Conservation (phyloP, 2,888 invertebrate species). For the Agonopterix subpropinquella region DNA sequence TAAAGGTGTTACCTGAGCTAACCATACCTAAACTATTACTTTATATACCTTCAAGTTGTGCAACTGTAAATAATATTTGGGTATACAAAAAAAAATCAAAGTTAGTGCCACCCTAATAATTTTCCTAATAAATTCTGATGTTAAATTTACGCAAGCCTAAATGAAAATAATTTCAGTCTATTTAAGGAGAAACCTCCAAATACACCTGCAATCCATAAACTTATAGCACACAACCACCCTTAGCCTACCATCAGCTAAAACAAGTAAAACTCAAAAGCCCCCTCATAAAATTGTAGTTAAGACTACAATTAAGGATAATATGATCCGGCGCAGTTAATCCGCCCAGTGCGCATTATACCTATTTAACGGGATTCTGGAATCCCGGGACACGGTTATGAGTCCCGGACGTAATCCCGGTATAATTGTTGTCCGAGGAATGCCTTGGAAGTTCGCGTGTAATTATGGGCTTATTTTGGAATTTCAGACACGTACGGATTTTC, state of each 20-base stretch:
- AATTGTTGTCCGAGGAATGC: constrained; percentile 68
- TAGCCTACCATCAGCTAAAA: neutral
- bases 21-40: too few species aligned
- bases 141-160: too few species aligned
- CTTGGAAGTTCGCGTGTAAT: constrained; percentile 53
- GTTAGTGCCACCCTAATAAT: too few species aligned
- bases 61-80: too few species aligned
- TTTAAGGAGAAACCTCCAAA: too few species aligned
- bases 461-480: constrained; percentile 37
- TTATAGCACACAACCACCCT: too few species aligned
- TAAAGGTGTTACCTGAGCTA: too few species aligned
- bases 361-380: constrained; percentile 61
- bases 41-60: too few species aligned
- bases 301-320: constrained; percentile 62
- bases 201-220: too few species aligned
- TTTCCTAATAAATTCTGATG: too few species aligned
- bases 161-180: too few species aligned
- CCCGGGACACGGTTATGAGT: constrained; percentile 59
- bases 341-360: constrained; percentile 58
- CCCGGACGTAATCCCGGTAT: constrained; percentile 57
- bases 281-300: constrained; percentile 57
- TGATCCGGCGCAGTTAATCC: constrained; percentile 60
- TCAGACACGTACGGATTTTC: constrained; percentile 11
- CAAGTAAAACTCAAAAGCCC: constrained; percentile 24
- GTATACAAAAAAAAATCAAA: too few species aligned